Conservation (phyloP, 2,113 vertebrate species). For the Smithornis capensis region DNA sequence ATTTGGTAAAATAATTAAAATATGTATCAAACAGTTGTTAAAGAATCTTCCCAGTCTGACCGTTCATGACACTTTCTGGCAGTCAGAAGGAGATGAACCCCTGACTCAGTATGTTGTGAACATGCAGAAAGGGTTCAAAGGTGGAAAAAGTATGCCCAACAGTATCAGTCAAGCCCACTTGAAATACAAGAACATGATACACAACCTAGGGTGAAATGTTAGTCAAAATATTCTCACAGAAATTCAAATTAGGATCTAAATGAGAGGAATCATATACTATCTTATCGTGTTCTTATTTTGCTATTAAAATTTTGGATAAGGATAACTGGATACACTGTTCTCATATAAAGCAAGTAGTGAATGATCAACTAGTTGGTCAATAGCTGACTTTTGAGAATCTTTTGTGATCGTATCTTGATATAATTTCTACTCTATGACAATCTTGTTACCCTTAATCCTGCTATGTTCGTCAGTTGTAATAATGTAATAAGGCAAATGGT, state of each 20-base stretch:
- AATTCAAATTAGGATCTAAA: neutral
- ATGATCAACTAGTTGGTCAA: neutral
- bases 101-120: accelerated
- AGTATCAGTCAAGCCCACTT: neutral
- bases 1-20: neutral
- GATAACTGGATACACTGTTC: neutral
- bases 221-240: neutral
- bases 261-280: neutral
- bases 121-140: neutral
- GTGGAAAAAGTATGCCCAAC: neutral
- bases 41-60: neutral
- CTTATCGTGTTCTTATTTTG: neutral
- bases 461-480: neutral
- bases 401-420: neutral
- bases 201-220: neutral
- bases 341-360: neutral
- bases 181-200: neutral
- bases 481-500: neutral
- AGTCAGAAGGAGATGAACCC: accelerated
- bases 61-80: neutral
- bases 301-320: neutral
- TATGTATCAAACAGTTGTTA: neutral
- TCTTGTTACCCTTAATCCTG: neutral
- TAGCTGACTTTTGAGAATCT: neutral
- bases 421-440: neutral